These are phyloP conservation scores for Mantis religiosa DNA, from an alignment of 2,888 invertebrate species.

Conservation along the genomic window DNA sequence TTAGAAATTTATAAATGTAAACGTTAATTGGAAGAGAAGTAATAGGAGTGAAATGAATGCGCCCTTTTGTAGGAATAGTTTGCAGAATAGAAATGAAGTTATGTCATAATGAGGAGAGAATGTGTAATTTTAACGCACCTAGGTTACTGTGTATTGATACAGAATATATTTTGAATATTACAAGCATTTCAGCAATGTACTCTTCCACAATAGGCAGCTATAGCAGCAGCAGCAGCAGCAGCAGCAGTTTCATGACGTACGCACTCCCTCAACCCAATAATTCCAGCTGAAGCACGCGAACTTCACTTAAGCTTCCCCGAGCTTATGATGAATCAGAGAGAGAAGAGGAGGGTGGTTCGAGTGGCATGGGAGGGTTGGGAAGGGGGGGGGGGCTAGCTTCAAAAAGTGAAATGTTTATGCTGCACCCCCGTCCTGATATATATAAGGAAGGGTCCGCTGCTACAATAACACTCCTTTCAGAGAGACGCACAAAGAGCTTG, in stretches of 20 bases:
- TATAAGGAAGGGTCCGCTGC: neutral
- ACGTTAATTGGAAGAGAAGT: too few species aligned
- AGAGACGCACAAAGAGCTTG: neutral
- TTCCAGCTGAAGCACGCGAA: neutral
- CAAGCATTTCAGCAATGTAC: too few species aligned
- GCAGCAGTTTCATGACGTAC: neutral
- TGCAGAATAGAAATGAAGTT: too few species aligned
- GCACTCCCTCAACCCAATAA: neutral
- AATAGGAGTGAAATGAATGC: too few species aligned
- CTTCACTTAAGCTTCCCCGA: neutral
- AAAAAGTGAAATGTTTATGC: neutral
- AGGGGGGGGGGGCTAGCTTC: neutral
- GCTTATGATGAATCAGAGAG: neutral
- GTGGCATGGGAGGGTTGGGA: too few species aligned
- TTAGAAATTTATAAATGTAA: too few species aligned
- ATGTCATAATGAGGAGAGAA: too few species aligned
- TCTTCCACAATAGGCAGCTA: too few species aligned
- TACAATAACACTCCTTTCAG: neutral
- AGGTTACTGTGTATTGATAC: too few species aligned
- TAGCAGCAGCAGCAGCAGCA: neutral
- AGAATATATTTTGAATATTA: too few species aligned
- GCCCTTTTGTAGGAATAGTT: too few species aligned
- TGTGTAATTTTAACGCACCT: too few species aligned
- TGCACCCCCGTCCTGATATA: neutral
- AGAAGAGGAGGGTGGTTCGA: neutral